Percentiles rank a stretch among this genome's conserved stretches.
Conservation (phyloP, 2,888 invertebrate species). For the Lissonota sp. region DNA sequence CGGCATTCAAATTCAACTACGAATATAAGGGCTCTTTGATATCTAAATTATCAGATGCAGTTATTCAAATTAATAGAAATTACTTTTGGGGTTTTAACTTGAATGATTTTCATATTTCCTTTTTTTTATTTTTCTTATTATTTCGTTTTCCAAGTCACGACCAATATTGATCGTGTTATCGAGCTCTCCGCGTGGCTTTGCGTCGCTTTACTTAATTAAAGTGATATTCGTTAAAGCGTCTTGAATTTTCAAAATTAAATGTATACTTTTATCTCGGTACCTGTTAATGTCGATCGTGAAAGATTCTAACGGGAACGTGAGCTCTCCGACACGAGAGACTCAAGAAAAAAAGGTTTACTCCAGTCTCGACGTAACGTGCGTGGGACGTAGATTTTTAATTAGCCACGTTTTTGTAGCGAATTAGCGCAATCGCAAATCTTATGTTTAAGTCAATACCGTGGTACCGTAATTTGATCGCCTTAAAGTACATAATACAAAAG, state of each 20-base stretch:
- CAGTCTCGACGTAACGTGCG: no score
- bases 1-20: no score
- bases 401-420: conserved; percentile 69
- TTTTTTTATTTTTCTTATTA: not conserved
- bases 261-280: conserved; percentile 18
- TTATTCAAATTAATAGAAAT: no score
- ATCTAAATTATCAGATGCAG: no score
- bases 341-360: conserved; percentile 1
- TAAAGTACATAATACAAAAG: no score
- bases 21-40: no score
- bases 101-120: no score
- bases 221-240: conserved; percentile 80
- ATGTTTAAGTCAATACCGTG: conserved; percentile 82
- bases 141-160: conserved; percentile 34
- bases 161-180: conserved; percentile 40
- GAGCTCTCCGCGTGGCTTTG: conserved; percentile 74
- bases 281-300: conserved; percentile 20
- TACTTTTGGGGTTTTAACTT: no score
- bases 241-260: conserved; percentile 40
- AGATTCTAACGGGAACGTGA: conserved; percentile 34
- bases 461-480: conserved; percentile 73
- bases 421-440: conserved; percentile 78
- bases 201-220: conserved; percentile 81
- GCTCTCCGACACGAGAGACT: conserved; percentile 27
- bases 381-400: conserved; percentile 14